phyloP scores from a whole-genome alignment of 2,888 invertebrate species.

The Oscheius sp. region DNA sequence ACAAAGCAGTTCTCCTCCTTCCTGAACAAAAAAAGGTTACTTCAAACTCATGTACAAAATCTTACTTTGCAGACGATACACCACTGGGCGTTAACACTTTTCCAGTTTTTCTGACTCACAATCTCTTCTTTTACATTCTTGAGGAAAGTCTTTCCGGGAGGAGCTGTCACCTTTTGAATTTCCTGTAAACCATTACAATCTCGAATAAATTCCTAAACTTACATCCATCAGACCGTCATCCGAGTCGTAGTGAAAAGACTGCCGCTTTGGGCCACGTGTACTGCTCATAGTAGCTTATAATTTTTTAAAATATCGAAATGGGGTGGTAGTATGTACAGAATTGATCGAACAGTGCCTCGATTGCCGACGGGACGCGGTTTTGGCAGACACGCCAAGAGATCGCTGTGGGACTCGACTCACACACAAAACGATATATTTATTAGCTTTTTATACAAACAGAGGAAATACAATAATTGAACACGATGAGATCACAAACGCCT shows the following conservation, averaged over 20 bases:
- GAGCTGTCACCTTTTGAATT: constrained; percentile 25
- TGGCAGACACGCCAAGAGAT: background rate
- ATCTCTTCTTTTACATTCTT: constrained; percentile 15
- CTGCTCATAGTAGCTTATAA: constrained; percentile 6
- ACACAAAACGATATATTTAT: background rate
- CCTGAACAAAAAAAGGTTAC: constrained; percentile 73
- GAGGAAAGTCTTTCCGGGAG: constrained; percentile 19
- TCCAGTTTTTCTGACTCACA: constrained; percentile 39
- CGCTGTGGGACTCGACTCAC: background rate
- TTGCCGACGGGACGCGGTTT: too few relatives aligned
- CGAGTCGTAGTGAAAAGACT: constrained; percentile 31
- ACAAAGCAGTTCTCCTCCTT: constrained; percentile 93
- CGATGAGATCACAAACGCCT: constrained; percentile 17
- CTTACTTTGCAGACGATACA: constrained; percentile 45
- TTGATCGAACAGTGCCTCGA: background rate
- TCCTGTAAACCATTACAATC: background rate
- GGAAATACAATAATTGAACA: background rate
- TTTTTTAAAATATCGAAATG: background rate
- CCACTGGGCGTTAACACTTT: constrained; percentile 40
- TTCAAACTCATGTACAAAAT: background rate
- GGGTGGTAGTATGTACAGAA: background rate
- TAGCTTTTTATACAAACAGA: too few relatives aligned
- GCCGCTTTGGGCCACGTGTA: constrained; percentile 14
- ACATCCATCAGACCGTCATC: constrained; percentile 32
- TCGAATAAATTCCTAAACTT: background rate